These are phyloP conservation scores for Glyphotaelius pellucidus DNA, from an alignment of 2,888 invertebrate genomes.

Conservation along the genomic window DNA sequence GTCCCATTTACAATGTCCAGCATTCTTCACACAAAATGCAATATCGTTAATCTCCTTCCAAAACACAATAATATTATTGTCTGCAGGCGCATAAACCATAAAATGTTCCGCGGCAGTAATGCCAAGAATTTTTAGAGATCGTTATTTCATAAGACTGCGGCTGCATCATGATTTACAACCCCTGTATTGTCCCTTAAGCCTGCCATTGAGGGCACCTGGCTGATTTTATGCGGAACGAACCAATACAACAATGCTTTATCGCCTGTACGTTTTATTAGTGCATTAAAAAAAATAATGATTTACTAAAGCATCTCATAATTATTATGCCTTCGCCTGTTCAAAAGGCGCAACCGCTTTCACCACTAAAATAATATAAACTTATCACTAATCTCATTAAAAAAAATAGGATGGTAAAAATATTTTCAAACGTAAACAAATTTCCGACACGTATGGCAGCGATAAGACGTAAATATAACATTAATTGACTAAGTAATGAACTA, in stretches of 20 bases:
- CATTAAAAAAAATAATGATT: not conserved
- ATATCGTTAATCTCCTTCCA: conserved; percentile 43
- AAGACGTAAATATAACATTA: too few relatives aligned
- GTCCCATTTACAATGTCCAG: not conserved
- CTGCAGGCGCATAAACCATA: conserved; percentile 37
- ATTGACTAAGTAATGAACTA: too few relatives aligned
- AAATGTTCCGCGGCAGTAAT: conserved; percentile 58
- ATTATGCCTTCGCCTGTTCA: not conserved
- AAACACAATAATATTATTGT: conserved; percentile 54
- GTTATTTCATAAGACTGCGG: conserved; percentile 63
- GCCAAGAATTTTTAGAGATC: conserved; percentile 58
- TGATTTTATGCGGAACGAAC: not conserved
- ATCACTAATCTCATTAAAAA: not conserved
- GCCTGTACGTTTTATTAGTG: not conserved
- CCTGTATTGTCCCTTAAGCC: conserved; percentile 59
- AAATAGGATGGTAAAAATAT: not conserved
- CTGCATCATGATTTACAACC: conserved; percentile 62
- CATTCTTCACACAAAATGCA: conserved; percentile 5
- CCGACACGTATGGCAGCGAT: not conserved
- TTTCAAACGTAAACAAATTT: not conserved
- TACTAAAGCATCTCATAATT: not conserved
- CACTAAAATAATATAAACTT: not conserved
- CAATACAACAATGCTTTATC: not conserved
- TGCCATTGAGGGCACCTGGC: conserved; percentile 61
- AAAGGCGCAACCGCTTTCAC: not conserved